These are phyloP conservation scores for Sitodiplosis mosellana DNA, from an alignment of 1,140 invertebrate genomes.

Conservation along the genomic window DNA sequence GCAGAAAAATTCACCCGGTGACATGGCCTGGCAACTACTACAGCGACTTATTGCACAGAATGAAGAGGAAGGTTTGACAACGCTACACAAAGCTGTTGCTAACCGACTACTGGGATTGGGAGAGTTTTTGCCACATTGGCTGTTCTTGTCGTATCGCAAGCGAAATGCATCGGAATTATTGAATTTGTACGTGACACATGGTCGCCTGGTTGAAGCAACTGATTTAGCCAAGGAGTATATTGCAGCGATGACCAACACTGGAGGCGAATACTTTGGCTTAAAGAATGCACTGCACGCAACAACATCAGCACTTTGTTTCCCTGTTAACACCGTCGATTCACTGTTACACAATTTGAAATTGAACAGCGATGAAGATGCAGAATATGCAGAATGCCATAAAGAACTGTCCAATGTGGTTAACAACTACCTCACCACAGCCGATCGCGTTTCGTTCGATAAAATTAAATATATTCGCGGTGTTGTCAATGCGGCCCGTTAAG, in stretches of 20 bases:
- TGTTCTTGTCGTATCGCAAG: conserved; percentile 57
- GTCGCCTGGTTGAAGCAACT: conserved; percentile 45
- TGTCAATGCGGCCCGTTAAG: conserved; percentile 5
- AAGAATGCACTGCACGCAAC: conserved; percentile 31
- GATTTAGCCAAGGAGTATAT: conserved; percentile 48
- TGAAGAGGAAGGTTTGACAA: conserved; percentile 36
- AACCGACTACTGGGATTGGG: conserved; percentile 35
- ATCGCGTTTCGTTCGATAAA: conserved; percentile 36
- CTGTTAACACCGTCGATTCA: conserved; percentile 40
- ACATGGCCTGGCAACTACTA: conserved; percentile 51
- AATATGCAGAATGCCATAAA: conserved; percentile 25
- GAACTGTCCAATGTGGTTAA: conserved; percentile 29
- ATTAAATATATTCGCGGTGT: conserved; percentile 17
- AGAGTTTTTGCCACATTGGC: conserved; percentile 51
- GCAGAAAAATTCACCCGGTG: conserved; percentile 33
- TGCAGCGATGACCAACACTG: conserved; percentile 42
- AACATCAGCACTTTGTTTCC: conserved; percentile 40
- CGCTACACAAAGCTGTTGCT: conserved; percentile 45
- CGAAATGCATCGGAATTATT: conserved; percentile 47
- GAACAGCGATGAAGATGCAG: conserved; percentile 26
- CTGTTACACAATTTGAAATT: conserved; percentile 33
- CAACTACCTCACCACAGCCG: conserved; percentile 32
- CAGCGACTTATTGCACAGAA: conserved; percentile 41
- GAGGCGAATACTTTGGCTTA: conserved; percentile 50
- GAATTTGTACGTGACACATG: conserved; percentile 41